These are phyloP conservation scores for Nipponia nippon DNA, from an alignment of 2,113 vertebrate genomes.

Conservation along the genomic window DNA sequence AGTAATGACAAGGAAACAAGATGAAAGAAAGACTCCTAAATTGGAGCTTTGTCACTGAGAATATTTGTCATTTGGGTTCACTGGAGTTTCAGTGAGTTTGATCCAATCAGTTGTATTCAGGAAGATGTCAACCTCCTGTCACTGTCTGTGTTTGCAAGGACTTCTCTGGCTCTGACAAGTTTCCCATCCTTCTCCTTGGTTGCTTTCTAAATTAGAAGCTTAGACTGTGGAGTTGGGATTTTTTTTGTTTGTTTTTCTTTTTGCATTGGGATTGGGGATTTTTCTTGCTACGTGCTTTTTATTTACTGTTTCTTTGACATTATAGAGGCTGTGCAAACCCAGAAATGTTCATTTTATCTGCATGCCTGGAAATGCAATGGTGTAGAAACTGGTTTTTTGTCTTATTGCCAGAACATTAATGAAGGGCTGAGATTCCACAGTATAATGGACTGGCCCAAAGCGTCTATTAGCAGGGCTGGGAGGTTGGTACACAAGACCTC, in stretches of 20 bases:
- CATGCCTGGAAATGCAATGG: slow-evolving; percentile 9
- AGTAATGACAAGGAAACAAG: not conserved
- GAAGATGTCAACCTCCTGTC: slow-evolving; percentile 20
- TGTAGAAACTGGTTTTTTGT: not conserved
- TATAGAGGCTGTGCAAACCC: not conserved
- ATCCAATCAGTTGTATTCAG: slow-evolving; percentile 2
- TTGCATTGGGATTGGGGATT: not conserved
- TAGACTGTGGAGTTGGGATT: not conserved
- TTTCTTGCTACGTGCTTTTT: not conserved
- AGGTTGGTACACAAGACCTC: not conserved
- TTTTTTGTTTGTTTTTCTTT: not conserved
- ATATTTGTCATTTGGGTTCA: slow-evolving; percentile 27
- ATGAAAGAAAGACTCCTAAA: not conserved
- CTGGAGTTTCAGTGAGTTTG: not conserved
- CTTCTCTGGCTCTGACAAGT: not conserved
- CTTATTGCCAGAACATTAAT: slow-evolving; percentile 1
- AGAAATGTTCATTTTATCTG: not conserved
- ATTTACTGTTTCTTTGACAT: not conserved
- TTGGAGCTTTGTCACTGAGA: slow-evolving; percentile 20
- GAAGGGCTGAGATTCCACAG: not conserved
- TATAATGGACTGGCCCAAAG: not conserved
- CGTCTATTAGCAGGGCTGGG: not conserved
- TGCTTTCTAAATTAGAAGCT: slow-evolving; percentile 21
- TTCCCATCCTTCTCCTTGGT: not conserved
- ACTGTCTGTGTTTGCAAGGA: not conserved